Base-by-base conservation (phyloP, 2,113 vertebrate species). In the Oenanthe melanoleuca region DNA sequence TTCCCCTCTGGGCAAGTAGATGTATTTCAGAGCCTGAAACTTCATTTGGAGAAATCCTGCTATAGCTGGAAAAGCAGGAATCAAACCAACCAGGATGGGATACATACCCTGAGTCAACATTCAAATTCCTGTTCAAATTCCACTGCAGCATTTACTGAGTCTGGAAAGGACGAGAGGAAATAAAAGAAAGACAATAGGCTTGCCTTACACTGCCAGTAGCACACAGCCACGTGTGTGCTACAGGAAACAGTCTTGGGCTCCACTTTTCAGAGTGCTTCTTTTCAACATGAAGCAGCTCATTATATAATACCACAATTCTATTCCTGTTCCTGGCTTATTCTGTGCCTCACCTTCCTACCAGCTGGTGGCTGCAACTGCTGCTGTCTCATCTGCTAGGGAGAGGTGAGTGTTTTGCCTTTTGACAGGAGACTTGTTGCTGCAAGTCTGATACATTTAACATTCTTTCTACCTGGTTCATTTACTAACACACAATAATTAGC, bases 61-160 rank as follows among this genome's bases (percentile, higher is more conserved):
- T 82, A 50, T 61, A 82, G 86, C 89, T 94, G 69, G 82, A 88
- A 88, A 80, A 93, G 92, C 96, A 93, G 88, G 88, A 95, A 92
- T 77, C 53, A 70, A 92, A 91, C 42, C 65, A 86, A 59, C 11
- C 69, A 73, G 69, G 67, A 84, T 19, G 33, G 64, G 59, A 56
- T 50, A 33, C 4, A 6, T 28, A 65, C 47, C 86, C 45, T 67
- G 45, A 88, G 83, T 92, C 73, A 55, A 77, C 88, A 77, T 86
- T 86, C 79, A 73, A 88, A 84, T 73, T 69, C 74, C 92, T 65
- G 38, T 14, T 45, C 44, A 45, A 45, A 45, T 45, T 84, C 84
- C 65, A 15, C 85, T 79, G 80, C 88, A 81, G 86, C 85, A 55
- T 69, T 91, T 61, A 86, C 44, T 12, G 63, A 85, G 75, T 8